Conservation (phyloP, 2,113 vertebrate genomes). For the Brachirus orientalis region DNA sequence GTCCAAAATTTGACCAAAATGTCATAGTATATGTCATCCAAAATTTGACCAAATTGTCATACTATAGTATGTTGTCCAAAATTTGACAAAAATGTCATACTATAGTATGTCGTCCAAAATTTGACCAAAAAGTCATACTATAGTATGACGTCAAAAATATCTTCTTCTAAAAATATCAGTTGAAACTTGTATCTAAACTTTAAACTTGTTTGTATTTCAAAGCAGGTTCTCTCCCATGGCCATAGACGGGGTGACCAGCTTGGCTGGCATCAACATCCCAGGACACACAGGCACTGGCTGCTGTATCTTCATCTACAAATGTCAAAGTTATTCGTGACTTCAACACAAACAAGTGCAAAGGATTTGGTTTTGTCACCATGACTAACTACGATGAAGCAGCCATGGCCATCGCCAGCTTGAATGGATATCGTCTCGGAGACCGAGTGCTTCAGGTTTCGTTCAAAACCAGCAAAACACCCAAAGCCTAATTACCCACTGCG, state of each 20-base stretch:
- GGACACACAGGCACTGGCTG: slow-evolving; percentile 96
- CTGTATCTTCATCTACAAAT: slow-evolving; percentile 99
- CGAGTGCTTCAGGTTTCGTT: slow-evolving; percentile 98
- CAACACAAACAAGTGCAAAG: slow-evolving; percentile 99
- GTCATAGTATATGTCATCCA: no score
- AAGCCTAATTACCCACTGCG: slow-evolving; percentile 91
- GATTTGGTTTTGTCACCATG: slow-evolving; percentile 99
- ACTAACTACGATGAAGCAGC: slow-evolving; percentile 99
- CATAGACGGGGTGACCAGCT: slow-evolving; percentile 98
- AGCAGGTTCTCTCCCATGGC: slow-evolving; percentile 98
- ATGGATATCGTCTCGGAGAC: slow-evolving; percentile 98
- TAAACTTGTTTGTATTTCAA: slow-evolving; percentile 65
- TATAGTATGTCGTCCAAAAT: no score
- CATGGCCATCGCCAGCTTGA: slow-evolving; percentile 98
- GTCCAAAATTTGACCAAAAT: no score
- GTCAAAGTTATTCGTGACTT: slow-evolving; percentile 99
- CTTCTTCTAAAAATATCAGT: no score
- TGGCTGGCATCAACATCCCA: slow-evolving; percentile 98
- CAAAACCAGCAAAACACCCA: slow-evolving; percentile 99
- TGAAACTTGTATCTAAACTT: no score
- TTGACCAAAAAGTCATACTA: no score
- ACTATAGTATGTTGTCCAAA: no score
- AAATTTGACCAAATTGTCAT: no score
- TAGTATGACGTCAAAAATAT: no score
- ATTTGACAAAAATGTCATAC: no score